Percentiles rank a stretch among this genome's conserved stretches.
Conservation (phyloP, 2,797 vertebrate species). For the Sciurus carolinensis region DNA sequence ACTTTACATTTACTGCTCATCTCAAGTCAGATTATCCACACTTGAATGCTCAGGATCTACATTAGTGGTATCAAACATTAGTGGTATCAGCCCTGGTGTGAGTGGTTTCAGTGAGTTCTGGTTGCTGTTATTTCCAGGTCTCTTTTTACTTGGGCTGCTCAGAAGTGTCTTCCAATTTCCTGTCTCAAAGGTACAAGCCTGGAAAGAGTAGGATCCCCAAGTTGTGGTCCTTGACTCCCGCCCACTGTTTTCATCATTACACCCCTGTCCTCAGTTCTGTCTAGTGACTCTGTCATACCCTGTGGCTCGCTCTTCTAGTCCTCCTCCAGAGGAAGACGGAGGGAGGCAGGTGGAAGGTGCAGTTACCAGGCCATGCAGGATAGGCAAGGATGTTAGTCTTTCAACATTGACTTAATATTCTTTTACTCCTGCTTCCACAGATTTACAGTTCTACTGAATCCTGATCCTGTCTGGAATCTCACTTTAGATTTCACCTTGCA, state of each 20-base stretch:
- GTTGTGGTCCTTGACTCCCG: neutral
- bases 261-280: neutral
- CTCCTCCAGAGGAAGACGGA: neutral
- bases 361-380: neutral
- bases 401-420: neutral
- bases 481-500: neutral
- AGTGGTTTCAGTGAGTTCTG: neutral
- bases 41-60: neutral
- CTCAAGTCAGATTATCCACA: neutral
- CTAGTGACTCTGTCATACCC: neutral
- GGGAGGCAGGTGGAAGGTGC: neutral
- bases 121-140: neutral
- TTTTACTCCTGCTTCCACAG: neutral
- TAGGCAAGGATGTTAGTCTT: neutral
- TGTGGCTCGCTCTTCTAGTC: neutral
- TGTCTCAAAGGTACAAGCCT: neutral
- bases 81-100: neutral
- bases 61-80: neutral
- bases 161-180: neutral
- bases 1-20: neutral
- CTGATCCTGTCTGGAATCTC: neutral
- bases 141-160: neutral
- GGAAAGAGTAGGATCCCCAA: neutral
- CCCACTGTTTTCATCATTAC: neutral
- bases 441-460: neutral